Percentiles rank a stretch among this genome's conserved stretches.
phyloP scores from a whole-genome alignment of 2,113 vertebrate species.

The Ia io region DNA sequence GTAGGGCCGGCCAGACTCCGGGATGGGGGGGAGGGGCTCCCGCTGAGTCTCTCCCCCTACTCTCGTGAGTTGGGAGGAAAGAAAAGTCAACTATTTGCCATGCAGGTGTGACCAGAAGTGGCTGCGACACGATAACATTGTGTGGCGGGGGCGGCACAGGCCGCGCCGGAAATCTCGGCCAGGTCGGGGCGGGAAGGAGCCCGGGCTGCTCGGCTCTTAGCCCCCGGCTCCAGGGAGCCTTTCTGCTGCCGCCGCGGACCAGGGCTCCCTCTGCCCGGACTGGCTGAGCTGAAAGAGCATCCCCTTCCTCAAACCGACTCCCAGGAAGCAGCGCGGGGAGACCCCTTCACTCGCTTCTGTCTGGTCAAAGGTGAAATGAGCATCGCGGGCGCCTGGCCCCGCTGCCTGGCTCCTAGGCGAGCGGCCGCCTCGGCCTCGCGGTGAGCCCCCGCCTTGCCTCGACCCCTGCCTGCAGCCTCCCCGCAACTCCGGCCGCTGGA shows the following conservation, averaged over 20 bases:
- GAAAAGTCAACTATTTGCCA: constrained; percentile 80
- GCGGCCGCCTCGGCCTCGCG: neutral
- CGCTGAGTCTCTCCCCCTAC: neutral
- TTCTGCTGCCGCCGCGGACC: neutral
- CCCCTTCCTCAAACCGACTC: neutral
- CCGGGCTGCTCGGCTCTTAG: neutral
- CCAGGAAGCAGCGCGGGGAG: neutral
- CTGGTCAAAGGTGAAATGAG: neutral
- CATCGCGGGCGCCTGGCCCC: neutral
- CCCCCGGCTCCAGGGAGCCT: too few relatives aligned
- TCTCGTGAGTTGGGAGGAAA: constrained; percentile 74
- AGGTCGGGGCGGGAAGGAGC: neutral
- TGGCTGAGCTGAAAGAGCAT: neutral
- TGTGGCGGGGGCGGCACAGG: neutral
- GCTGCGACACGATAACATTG: constrained; percentile 79
- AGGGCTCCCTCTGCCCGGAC: neutral
- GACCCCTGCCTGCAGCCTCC: constrained; percentile 41
- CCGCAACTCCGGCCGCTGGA: constrained; percentile 46
- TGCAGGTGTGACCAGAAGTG: constrained; percentile 75
- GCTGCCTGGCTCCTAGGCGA: neutral
- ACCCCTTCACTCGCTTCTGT: neutral
- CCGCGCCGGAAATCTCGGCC: neutral
- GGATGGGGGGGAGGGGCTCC: neutral
- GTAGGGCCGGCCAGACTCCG: neutral
- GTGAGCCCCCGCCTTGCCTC: constrained; percentile 40